Percentiles rank a stretch among this genome's conserved stretches.
Evolutionary conservation across 1,140 invertebrate genomes (phyloP).

Genomic region (Drosophila malerkotliana): DNA sequence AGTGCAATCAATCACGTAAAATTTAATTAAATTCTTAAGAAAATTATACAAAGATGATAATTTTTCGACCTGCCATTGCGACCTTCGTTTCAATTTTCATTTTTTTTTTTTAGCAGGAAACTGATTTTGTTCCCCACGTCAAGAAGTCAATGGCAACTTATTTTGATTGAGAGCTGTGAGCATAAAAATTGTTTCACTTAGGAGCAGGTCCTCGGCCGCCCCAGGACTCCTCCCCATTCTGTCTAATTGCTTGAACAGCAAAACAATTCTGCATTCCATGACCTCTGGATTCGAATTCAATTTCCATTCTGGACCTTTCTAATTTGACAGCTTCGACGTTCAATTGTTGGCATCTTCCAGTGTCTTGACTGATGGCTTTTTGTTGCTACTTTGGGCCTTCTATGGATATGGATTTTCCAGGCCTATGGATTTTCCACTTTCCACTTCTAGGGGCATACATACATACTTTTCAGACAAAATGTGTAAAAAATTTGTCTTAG

Average conservation of each 20-base stretch:
- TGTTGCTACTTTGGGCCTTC: background rate
- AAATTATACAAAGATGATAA: slow-evolving; percentile 50
- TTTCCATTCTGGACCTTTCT: slow-evolving; percentile 28
- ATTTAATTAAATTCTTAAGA: slow-evolving; percentile 74
- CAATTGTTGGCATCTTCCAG: slow-evolving; percentile 56
- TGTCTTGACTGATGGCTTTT: background rate
- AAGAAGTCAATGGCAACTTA: background rate
- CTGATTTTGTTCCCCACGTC: slow-evolving; percentile 19
- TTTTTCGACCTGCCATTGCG: slow-evolving; percentile 19
- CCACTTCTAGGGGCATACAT: too few relatives aligned
- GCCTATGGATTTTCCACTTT: background rate
- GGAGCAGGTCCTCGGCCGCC: background rate
- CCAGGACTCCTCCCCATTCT: slow-evolving; percentile 11
- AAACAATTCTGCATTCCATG: slow-evolving; percentile 50
- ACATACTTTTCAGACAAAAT: too few relatives aligned
- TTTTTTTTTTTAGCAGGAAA: slow-evolving; percentile 2
- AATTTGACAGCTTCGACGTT: slow-evolving; percentile 62
- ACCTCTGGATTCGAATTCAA: slow-evolving; percentile 25
- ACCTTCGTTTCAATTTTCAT: slow-evolving; percentile 8
- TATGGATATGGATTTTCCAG: too few relatives aligned
- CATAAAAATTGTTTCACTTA: background rate
- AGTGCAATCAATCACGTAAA: slow-evolving; percentile 75
- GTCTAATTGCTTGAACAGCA: slow-evolving; percentile 50
- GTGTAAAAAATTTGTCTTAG: too few relatives aligned
- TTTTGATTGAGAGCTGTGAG: slow-evolving; percentile 12